Evolutionary conservation across 2,113 vertebrate genomes (phyloP).

Genomic region (Mormoops blainvillei): DNA sequence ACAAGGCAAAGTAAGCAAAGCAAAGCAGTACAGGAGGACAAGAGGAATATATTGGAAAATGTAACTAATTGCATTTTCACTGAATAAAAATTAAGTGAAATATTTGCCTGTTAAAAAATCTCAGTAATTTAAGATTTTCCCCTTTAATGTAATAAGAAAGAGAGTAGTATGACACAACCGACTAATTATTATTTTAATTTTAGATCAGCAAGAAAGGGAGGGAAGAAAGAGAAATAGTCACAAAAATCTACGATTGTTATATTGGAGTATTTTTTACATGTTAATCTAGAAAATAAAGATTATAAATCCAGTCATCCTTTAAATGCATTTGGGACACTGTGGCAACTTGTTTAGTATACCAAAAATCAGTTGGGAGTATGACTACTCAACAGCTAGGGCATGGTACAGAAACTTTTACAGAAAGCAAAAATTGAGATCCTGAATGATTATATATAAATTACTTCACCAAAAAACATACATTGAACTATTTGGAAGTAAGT

Average conservation of each 20-base stretch:
- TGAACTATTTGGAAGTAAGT: slow-evolving; percentile 11
- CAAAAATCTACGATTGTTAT: not conserved
- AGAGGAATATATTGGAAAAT: not conserved
- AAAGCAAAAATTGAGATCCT: not conserved
- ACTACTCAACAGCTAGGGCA: not conserved
- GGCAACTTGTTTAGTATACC: not conserved
- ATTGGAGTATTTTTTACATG: not conserved
- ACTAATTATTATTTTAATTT: not conserved
- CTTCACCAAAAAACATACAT: not conserved
- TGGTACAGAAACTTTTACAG: not conserved
- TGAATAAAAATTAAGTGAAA: not conserved
- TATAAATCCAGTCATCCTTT: not conserved
- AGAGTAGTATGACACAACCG: not conserved
- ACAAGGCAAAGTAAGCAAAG: slow-evolving; percentile 31
- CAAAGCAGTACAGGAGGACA: not conserved
- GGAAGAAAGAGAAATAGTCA: not conserved
- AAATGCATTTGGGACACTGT: not conserved
- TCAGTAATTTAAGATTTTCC: not conserved
- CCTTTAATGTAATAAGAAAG: not conserved
- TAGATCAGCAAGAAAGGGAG: not conserved
- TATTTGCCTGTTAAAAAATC: not conserved
- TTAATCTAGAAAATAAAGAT: slow-evolving; percentile 6
- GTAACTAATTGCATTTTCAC: not conserved
- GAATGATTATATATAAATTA: not conserved
- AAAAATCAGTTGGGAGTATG: not conserved